A percentile compares a stretch with the other conserved stretches of the same genome.
Evolutionary conservation across 2,888 invertebrate genomes (phyloP).

Genomic region (Leptopilina syphax): DNA sequence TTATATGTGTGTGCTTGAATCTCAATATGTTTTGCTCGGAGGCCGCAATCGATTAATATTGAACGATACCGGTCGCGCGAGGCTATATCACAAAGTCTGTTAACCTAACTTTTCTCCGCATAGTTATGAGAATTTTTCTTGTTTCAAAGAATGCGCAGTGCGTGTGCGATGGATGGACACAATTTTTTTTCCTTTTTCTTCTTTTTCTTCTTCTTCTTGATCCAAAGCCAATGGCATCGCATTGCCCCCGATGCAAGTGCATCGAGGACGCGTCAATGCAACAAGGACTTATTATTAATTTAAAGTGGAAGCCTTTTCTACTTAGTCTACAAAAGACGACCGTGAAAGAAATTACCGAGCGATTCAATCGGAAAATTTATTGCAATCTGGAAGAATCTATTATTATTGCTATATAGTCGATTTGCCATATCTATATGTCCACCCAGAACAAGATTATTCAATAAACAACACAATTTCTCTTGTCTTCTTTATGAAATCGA

Average conservation of each 20-base stretch:
- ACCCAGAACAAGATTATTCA: too few species aligned
- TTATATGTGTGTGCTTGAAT: constrained; percentile 35
- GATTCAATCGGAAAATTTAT: constrained; percentile 33
- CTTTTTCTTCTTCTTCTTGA: constrained; percentile 43
- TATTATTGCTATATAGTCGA: neutral
- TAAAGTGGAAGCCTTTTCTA: constrained; percentile 31
- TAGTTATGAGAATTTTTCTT: constrained; percentile 52
- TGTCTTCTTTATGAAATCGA: too few species aligned
- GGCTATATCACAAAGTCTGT: constrained; percentile 66
- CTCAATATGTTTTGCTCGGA: constrained; percentile 60
- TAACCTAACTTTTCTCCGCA: constrained; percentile 58
- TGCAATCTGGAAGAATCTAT: constrained; percentile 26
- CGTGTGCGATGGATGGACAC: constrained; percentile 34
- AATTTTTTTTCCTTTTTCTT: constrained; percentile 32
- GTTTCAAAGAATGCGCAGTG: constrained; percentile 24
- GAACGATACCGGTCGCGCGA: constrained; percentile 67
- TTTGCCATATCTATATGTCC: too few species aligned
- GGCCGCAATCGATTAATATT: constrained; percentile 72
- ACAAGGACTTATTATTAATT: constrained; percentile 41
- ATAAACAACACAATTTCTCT: too few species aligned
- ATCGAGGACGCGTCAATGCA: constrained; percentile 48
- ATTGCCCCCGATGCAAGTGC: constrained; percentile 65
- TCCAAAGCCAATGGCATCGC: constrained; percentile 59
- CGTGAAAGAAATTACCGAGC: constrained; percentile 37
- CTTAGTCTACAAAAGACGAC: constrained; percentile 9